These are phyloP conservation scores for Brachycybe producta DNA, from an alignment of 2,888 invertebrate species.

Conservation along the genomic window DNA sequence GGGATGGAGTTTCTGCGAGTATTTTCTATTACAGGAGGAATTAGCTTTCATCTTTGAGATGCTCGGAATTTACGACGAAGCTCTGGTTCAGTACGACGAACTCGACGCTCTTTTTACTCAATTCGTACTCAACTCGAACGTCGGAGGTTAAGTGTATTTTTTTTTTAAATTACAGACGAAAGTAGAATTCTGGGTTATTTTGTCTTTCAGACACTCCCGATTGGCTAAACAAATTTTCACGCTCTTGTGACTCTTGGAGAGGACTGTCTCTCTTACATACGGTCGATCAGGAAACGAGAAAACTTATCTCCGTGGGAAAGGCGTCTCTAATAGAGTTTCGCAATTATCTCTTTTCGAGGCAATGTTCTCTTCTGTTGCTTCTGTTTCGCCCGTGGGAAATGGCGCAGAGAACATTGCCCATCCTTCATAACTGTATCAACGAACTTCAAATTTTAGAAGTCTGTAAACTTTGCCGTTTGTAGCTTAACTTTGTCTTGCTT, in stretches of 20 bases:
- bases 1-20: slow-evolving; percentile 88
- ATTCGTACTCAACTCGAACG: slow-evolving; percentile 85
- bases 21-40: slow-evolving; percentile 90
- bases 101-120: slow-evolving; percentile 92
- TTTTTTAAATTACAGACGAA: background rate
- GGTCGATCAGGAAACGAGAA: slow-evolving; percentile 29
- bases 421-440: slow-evolving; percentile 75
- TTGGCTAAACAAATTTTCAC: slow-evolving; percentile 71
- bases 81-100: slow-evolving; percentile 92
- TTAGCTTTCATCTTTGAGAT: slow-evolving; percentile 88
- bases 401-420: slow-evolving; percentile 74
- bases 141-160: slow-evolving; percentile 44
- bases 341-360: slow-evolving; percentile 84
- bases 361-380: slow-evolving; percentile 59
- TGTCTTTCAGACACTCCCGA: slow-evolving; percentile 52
- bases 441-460: slow-evolving; percentile 68
- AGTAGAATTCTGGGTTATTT: background rate
- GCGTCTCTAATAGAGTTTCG: slow-evolving; percentile 76
- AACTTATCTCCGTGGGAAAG: slow-evolving; percentile 35
- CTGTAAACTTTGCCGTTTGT: slow-evolving; percentile 4
- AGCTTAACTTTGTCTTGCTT: slow-evolving; percentile 8
- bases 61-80: slow-evolving; percentile 83
- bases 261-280: slow-evolving; percentile 61
- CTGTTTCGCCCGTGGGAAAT: slow-evolving; percentile 67
- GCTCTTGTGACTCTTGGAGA: slow-evolving; percentile 67